These are phyloP conservation scores for Caenorhabditis virilis DNA, from an alignment of 2,888 invertebrate species.

Conservation along the genomic window DNA sequence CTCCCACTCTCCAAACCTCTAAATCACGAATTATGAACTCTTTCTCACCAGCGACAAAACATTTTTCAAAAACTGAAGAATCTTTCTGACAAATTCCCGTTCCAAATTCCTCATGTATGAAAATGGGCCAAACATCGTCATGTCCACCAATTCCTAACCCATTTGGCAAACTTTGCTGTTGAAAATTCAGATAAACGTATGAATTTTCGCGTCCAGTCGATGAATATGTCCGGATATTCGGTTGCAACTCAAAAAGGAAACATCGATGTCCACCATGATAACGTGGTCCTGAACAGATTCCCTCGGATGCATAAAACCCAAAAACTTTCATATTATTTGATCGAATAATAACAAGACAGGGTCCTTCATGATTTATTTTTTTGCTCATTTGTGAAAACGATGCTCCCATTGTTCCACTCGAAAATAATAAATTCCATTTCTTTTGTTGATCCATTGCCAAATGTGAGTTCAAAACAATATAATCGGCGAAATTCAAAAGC, in stretches of 20 bases:
- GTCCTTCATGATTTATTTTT: slow-evolving; percentile 64
- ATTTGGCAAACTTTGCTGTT: slow-evolving; percentile 91
- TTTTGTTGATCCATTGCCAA: slow-evolving; percentile 48
- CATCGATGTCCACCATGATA: slow-evolving; percentile 75
- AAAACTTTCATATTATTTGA: slow-evolving; percentile 82
- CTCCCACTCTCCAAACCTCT: slow-evolving; percentile 53
- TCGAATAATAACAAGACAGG: slow-evolving; percentile 79
- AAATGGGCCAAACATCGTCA: slow-evolving; percentile 49
- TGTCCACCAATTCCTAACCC: slow-evolving; percentile 74
- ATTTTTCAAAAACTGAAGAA: slow-evolving; percentile 45
- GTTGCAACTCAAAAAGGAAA: slow-evolving; percentile 84
- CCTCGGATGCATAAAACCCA: slow-evolving; percentile 82
- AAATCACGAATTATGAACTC: slow-evolving; percentile 40
- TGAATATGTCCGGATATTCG: slow-evolving; percentile 79
- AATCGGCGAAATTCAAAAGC: slow-evolving; percentile 8
- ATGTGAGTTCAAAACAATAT: slow-evolving; percentile 34
- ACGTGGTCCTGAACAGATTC: slow-evolving; percentile 46
- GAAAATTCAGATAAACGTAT: slow-evolving; percentile 88
- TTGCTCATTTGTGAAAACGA: slow-evolving; percentile 53
- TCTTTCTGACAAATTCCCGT: slow-evolving; percentile 39
- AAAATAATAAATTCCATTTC: slow-evolving; percentile 53
- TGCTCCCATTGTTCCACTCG: slow-evolving; percentile 46
- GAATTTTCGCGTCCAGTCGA: slow-evolving; percentile 85
- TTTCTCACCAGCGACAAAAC: slow-evolving; percentile 41
- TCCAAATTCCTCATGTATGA: slow-evolving; percentile 51